Evolutionary conservation across 92 coral and sea anemone species (phyloP), one percentile per base, ranked within the genome.

Genomic region (Blastomussa wellsi): DNA sequence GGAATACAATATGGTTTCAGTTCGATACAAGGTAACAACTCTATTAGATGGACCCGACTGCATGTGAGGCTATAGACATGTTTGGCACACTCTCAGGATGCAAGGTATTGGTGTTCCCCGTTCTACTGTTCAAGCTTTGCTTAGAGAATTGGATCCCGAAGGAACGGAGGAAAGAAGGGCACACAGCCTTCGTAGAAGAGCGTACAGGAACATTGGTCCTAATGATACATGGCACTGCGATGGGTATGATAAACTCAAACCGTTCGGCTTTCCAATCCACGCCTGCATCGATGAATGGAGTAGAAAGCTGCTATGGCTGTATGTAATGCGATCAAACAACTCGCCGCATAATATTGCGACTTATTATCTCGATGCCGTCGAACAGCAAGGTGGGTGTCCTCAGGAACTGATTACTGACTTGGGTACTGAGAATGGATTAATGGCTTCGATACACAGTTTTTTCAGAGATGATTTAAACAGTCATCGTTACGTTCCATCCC

Each of bases 221-320:
- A 86, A 90, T 72, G 78, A 64, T 51, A 44, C 91, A 20, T 83
- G 89, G 91, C 91, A 87, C 78, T 83, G 84, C 35, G 88, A 88
- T 79, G 88, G 88, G 64, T 83, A 88, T 76, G 91, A 88, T 29
- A 83, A 88, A 42, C 79, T 88, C n/a, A 88, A 88, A 76, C 90
- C 84, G 5, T 86, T 49, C 72, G 82, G 88, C 66, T 87, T 88
- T 79, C 91, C 91, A 14, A 88, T 83, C 55, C 91, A 89, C 53
- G 92, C 82, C 60, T 89, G 92, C 85, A 60, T 89, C 57, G 82
- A 89, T 84, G 92, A 86, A 62, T 86, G 86, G 84, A 87, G 90
- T 47, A 74, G 92, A 82, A 86, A 89, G 38, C 77, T 89, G 9
- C 39, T 89, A 39, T 89, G 92, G 83, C 29, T 89, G 73, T 78